Percentiles rank a stretch among this genome's conserved stretches.
Conservation (phyloP, 2,797 vertebrate genomes). For the Caiman crocodilus region DNA sequence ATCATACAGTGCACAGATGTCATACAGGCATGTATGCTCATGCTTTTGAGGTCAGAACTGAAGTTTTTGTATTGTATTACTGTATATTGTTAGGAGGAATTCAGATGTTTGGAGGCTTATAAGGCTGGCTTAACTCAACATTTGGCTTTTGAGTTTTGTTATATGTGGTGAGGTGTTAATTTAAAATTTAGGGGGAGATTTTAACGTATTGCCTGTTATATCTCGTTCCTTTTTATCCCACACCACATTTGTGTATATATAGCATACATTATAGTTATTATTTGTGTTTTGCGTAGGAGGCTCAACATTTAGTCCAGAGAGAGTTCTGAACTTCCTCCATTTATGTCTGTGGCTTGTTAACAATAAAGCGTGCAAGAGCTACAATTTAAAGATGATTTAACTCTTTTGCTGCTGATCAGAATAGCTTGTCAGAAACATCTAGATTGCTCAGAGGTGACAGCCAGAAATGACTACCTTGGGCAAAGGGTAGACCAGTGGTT, state of each 20-base stretch:
- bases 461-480: constrained; percentile 20
- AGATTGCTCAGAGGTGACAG: constrained; percentile 51
- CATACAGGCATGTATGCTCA: accelerated
- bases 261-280: constrained; percentile 8
- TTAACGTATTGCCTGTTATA: neutral
- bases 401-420: constrained; percentile 44
- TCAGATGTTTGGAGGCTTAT: too few relatives aligned
- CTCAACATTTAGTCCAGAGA: neutral
- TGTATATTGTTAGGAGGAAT: too few relatives aligned
- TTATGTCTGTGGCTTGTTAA: constrained; percentile 46
- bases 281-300: neutral
- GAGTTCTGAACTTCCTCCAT: neutral
- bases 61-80: accelerated
- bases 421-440: constrained; percentile 48
- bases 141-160: constrained; percentile 56
- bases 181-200: neutral
- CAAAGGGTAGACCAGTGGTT: too few relatives aligned
- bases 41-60: accelerated
- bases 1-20: accelerated
- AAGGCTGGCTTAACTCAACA: constrained; percentile 6
- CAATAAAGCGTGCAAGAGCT: constrained; percentile 43
- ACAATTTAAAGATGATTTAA: constrained; percentile 42
- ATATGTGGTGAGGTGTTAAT: constrained; percentile 33
- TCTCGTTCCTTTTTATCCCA: neutral
- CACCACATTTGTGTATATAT: constrained; percentile 45